These are phyloP conservation scores for Poeciliopsis prolifica DNA, from an alignment of 2,113 vertebrate species.

Conservation along the genomic window DNA sequence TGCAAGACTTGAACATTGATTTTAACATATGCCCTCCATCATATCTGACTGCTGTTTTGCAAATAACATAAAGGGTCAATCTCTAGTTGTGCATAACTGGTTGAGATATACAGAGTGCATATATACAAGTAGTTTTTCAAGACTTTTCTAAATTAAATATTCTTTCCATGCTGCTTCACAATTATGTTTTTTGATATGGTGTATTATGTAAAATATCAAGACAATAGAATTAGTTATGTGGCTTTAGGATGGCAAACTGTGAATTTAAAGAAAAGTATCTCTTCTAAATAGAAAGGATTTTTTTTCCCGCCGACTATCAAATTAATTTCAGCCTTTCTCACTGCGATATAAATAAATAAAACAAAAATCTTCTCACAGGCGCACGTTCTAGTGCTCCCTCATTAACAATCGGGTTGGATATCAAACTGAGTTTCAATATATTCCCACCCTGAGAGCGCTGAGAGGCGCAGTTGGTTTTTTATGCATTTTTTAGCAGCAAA, in stretches of 20 bases:
- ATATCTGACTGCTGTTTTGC: too few relatives aligned
- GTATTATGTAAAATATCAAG: not conserved
- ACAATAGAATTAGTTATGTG: not conserved
- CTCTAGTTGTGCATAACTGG: too few relatives aligned
- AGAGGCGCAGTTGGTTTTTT: conserved; percentile 39
- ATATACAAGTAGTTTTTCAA: too few relatives aligned
- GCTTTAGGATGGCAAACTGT: not conserved
- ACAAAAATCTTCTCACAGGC: conserved; percentile 14
- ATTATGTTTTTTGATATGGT: too few relatives aligned
- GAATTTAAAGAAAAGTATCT: not conserved
- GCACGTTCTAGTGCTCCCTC: conserved; percentile 43
- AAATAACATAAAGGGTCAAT: too few relatives aligned
- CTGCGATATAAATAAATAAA: not conserved
- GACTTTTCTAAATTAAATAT: too few relatives aligned
- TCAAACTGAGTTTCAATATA: conserved; percentile 55
- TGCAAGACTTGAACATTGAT: too few relatives aligned
- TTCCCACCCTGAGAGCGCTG: conserved; percentile 44
- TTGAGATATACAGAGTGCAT: too few relatives aligned
- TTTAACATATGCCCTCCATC: too few relatives aligned
- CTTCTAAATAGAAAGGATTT: not conserved
- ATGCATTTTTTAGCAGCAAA: conserved; percentile 62
- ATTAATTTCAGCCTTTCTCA: conserved; percentile 6
- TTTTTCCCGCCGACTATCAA: not conserved
- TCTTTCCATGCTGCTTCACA: too few relatives aligned
- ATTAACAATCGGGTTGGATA: conserved; percentile 59